Percentiles rank a stretch among this genome's conserved stretches.
Conservation (phyloP, 1,140 invertebrate genomes). For the Oreohelix idahoensis region DNA sequence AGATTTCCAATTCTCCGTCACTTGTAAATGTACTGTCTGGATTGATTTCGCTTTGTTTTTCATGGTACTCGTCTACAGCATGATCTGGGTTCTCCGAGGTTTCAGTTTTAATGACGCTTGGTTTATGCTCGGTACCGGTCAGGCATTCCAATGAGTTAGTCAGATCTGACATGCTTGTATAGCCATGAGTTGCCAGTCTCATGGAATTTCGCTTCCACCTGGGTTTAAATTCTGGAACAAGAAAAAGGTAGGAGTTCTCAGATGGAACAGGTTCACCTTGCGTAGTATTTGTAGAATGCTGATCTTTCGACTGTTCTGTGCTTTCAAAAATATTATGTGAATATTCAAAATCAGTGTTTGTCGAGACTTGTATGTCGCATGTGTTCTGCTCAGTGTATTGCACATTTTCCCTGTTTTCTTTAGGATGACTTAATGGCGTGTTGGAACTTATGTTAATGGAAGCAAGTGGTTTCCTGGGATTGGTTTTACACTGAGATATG, state of each 20-base stretch:
- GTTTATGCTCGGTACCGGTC: neutral
- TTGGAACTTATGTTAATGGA: neutral
- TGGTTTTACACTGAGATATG: neutral
- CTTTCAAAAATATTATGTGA: neutral
- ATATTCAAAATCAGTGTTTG: neutral
- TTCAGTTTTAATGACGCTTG: neutral
- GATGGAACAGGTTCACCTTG: neutral
- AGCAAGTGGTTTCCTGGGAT: neutral
- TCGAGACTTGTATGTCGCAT: too few relatives aligned
- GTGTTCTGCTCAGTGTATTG: neutral
- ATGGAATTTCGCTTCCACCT: constrained; percentile 34
- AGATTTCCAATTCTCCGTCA: too few relatives aligned
- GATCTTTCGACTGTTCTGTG: neutral
- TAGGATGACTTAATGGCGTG: neutral
- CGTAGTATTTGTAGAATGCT: neutral
- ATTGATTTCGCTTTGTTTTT: too few relatives aligned
- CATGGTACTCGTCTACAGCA: too few relatives aligned
- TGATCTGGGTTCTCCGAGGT: neutral
- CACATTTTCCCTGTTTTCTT: neutral
- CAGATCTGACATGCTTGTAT: constrained; percentile 32
- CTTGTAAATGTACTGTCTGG: too few relatives aligned
- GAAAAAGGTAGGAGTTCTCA: neutral
- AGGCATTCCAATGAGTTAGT: constrained; percentile 25
- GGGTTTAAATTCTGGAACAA: neutral
- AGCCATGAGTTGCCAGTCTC: constrained; percentile 26